Evolutionary conservation across 92 coral and sea anemone species (phyloP), one percentile per base, ranked within the genome.

Genomic region (Porites divaricata): DNA sequence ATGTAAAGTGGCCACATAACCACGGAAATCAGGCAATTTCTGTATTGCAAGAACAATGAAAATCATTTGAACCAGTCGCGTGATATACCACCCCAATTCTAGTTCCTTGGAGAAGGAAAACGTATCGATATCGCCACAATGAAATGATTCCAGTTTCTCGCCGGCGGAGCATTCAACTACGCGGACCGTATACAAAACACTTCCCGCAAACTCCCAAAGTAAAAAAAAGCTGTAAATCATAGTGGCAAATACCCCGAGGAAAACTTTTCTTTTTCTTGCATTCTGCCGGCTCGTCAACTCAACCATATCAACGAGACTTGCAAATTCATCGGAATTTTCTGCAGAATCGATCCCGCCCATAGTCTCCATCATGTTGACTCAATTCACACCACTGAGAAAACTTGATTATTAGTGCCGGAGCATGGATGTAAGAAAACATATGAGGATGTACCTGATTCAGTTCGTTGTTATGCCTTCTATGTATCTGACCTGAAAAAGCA

Each of bases 91-190:
- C 10, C 7, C 13, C 25, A 48, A 17, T 45, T 70, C 75, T 24
- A 70, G 56, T 70, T 70, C 56, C 17, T 41, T 45, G 8, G 75
- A 70, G 56, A 10, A 70, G 56, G 23, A 6, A 35, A 70, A 70
- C 0, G 56, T 70, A 54, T 53, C n/a, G 12, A 70, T 20, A 26
- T 70, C 4, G 17, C n/a, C 75, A 70, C 75, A 70, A 20, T n/a
- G 57, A 16, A 70, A 70, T 2, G 75, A 70, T 20, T 70, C 75
- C 17, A 70, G 75, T 48, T 45, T 70, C 1, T 70, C 51, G n/a
- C 51, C 54, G 0, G n/a, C 22, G 75, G 75, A 70, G 48, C 75
- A 70, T 19, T 70, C 75, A 70, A 70, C 4, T 19, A 1, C 57
- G 10, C 75, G 57, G 35, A 45, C 23, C 8, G 51, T 19, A 25